Evolutionary conservation across 1,140 invertebrate species (phyloP), one percentile per base, ranked within the genome.

Genomic region (Pentalonia nigronervosa): DNA sequence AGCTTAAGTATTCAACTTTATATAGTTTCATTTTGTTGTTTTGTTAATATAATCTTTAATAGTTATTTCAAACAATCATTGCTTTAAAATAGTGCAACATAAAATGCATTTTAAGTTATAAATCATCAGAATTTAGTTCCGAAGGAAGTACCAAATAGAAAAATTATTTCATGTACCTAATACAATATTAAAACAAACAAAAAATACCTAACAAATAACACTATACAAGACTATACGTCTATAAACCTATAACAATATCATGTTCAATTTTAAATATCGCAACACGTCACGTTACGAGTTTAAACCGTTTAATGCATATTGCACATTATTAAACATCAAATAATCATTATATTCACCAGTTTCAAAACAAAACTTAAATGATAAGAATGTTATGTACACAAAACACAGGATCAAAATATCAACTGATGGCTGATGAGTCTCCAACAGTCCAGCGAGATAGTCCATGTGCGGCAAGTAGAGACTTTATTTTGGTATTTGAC

Each of bases 1-100:
- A 97, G 45, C 97, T 97, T 50, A 97, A 95, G 95, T 97, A 97
- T 91, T 96, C 96, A 50, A 97, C 96, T 8, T 94, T 90, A 91
- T 93, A 94, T 11, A 94, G 87, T 56, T 94, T 94, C 94, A 94
- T 94, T 87, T 90, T 90, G 7, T 45, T 34, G 25, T 90, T 67
- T 67, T 67, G 36, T 94, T 94, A 53, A 34, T 50, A 60, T 88
- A 83, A 34, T 23, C 25, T 41, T 84, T 60, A 84, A 36, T 84
- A 67, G 41, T 83, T 88, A 88, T 88, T 93, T 7, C 20, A 45
- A 45, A 45, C 41, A 90, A 9, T 47, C 53, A 90, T 60, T 47
- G 11, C 7, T 67, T 60, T 45, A 90, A 67, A 47, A 67, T 41
- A 60, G 11, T 90, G 30, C 25, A 41, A 36, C 34, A 90, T 60